Evolutionary conservation across 37 sponge, comb jelly and placozoan species (phyloP).

Genomic region (Bolinopsis microptera): DNA sequence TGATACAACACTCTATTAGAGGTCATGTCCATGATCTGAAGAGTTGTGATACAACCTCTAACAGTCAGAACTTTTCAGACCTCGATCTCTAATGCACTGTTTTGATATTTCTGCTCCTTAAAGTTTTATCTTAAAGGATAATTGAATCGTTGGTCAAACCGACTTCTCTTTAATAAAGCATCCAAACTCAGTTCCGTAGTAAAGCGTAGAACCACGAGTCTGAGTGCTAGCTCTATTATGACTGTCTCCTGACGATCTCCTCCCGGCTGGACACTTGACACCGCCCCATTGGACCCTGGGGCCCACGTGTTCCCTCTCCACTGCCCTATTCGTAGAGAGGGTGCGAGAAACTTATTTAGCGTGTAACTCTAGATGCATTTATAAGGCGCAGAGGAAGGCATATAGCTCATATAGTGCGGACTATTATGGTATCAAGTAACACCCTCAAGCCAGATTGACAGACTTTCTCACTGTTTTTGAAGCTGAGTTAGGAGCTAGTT

Average conservation of each 20-base stretch:
- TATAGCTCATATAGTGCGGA: conserved; percentile 54
- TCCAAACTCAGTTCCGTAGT: too few relatives aligned
- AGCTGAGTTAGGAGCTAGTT: neutral
- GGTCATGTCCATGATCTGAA: too few relatives aligned
- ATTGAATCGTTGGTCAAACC: too few relatives aligned
- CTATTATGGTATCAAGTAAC: conserved; percentile 53
- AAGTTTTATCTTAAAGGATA: too few relatives aligned
- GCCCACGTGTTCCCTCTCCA: neutral
- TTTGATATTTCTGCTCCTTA: too few relatives aligned
- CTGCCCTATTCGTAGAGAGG: neutral
- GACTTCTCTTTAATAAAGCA: too few relatives aligned
- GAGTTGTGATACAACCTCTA: too few relatives aligned
- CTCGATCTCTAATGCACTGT: too few relatives aligned
- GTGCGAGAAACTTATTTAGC: conserved; percentile 50
- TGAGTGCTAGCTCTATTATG: neutral
- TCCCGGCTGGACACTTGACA: neutral
- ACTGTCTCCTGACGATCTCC: neutral
- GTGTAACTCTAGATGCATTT: conserved; percentile 65
- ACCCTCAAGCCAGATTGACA: neutral
- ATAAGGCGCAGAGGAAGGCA: neutral
- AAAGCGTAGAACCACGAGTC: too few relatives aligned
- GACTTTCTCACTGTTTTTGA: conserved; percentile 25
- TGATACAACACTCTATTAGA: too few relatives aligned
- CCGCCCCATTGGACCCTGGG: conserved; percentile 37
- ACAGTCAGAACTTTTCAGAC: too few relatives aligned